Evolutionary conservation across 2,113 vertebrate species (phyloP), one percentile per base, ranked within the genome.

Genomic region (Psilopsiagon aymara): DNA sequence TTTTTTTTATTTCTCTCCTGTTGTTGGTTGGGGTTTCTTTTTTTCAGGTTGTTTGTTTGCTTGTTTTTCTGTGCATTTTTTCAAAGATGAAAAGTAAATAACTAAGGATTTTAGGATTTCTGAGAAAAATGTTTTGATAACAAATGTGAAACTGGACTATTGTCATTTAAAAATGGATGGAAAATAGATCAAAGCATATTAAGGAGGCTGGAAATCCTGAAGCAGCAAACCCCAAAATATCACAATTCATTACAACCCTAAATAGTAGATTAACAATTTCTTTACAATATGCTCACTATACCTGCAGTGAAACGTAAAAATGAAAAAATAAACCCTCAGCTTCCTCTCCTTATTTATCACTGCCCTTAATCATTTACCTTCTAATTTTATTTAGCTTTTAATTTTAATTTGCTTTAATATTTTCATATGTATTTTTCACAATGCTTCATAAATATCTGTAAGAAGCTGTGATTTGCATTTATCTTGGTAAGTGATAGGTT

Each of bases 301-400:
- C 17, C 1, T 19, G 8, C 31, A 47, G 4, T 39, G 5, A 10
- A 55, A 3, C 6, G 51, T 15, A 24, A 31, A 79, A 62, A 57
- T 43, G 35, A 64, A 24, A 5, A 64, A 44, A 59, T 13, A 10
- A 71, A 6, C 0, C 11, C 10, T 3, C 1, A 25, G 1, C 51
- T 91, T 80, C 5, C 5, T 59, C 2, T 75, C 59, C 9, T 35
- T 70, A 17, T 77, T 77, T 88, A 51, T 64, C 33, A 77, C 8
- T 51, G 1, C 1, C 1, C 1, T 37, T 71, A 41, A 12, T 39
- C 79, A 33, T 33, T 41, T 53, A 49, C 11, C 11, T 70, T 55
- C 37, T 17, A 44, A 14, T 44, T 62, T 47, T 31, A 9, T 47
- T 71, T 37, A 39, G 3, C 3, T 62, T 76, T 75, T 14, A 18